A percentile compares a stretch with the other conserved stretches of the same genome.
Evolutionary conservation across 2,888 invertebrate species (phyloP).

Genomic region (Melanchra persicariae): DNA sequence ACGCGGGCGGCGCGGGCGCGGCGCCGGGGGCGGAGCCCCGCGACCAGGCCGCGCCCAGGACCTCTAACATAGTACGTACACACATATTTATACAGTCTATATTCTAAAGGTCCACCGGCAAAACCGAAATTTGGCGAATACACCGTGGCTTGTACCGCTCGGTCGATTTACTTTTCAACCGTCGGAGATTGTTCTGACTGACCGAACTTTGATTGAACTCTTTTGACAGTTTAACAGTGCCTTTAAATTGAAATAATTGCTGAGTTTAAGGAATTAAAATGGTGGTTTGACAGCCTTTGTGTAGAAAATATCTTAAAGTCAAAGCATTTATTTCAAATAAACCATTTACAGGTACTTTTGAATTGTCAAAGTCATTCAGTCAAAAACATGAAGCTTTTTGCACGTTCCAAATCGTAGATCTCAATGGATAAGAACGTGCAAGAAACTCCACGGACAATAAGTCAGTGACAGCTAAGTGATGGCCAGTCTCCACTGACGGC

Average conservation of each 20-base stretch:
- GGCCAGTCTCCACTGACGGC: too few species aligned
- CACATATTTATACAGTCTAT: not conserved
- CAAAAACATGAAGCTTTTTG: too few species aligned
- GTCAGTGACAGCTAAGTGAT: too few species aligned
- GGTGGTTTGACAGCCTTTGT: not conserved
- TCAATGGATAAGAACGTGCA: too few species aligned
- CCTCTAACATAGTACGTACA: slow-evolving; percentile 77
- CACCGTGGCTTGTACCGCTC: not conserved
- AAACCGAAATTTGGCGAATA: not conserved
- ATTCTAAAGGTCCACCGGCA: too few species aligned
- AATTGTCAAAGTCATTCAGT: too few species aligned
- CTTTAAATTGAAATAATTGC: not conserved
- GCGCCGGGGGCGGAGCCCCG: slow-evolving; percentile 40
- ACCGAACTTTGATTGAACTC: too few species aligned
- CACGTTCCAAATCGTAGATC: too few species aligned
- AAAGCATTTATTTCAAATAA: too few species aligned
- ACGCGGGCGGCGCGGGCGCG: slow-evolving; percentile 54
- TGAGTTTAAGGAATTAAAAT: not conserved
- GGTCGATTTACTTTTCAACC: not conserved
- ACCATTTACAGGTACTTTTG: too few species aligned
- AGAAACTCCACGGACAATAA: too few species aligned
- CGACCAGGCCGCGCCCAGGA: slow-evolving; percentile 62
- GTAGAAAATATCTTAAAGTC: not conserved
- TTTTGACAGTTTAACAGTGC: too few species aligned
- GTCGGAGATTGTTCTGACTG: not conserved